Conservation (phyloP, 2,797 vertebrate species). For the Tapera naevia region DNA sequence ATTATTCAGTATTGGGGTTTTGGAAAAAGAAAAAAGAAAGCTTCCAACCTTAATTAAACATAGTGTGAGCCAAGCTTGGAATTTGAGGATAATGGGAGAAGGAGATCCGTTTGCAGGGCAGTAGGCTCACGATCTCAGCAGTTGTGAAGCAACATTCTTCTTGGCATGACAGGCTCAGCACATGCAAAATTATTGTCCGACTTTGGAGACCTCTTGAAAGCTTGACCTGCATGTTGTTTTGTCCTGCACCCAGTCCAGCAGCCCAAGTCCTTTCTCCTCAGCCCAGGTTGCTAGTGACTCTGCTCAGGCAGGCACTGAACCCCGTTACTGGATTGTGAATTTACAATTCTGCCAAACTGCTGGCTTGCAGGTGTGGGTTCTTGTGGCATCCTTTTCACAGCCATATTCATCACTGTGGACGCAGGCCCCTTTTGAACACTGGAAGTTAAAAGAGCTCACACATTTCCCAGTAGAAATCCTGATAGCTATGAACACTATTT, state of each 20-base stretch:
- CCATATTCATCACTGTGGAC: accelerated
- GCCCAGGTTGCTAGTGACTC: not conserved
- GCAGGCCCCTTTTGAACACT: not conserved
- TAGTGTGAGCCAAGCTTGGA: not conserved
- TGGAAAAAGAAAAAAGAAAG: not conserved
- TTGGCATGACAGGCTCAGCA: not conserved
- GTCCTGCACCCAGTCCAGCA: not conserved
- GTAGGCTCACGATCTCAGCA: not conserved
- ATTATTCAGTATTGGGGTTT: not conserved
- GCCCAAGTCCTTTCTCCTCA: not conserved
- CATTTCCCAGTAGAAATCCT: not conserved
- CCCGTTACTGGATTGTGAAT: accelerated
- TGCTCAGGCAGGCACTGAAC: not conserved
- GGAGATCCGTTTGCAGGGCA: not conserved
- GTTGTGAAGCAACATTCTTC: not conserved
- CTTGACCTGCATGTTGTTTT: not conserved
- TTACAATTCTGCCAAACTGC: not conserved
- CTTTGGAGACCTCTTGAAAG: not conserved
- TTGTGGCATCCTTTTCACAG: not conserved
- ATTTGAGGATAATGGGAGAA: not conserved
- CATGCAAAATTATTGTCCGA: not conserved
- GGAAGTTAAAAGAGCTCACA: not conserved
- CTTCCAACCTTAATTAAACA: not conserved
- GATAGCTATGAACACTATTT: not conserved
- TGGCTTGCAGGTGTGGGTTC: not conserved